A percentile compares a stretch with the other conserved stretches of the same genome.
Conservation (phyloP, 2,113 vertebrate species). For the Osmerus eperlanus region DNA sequence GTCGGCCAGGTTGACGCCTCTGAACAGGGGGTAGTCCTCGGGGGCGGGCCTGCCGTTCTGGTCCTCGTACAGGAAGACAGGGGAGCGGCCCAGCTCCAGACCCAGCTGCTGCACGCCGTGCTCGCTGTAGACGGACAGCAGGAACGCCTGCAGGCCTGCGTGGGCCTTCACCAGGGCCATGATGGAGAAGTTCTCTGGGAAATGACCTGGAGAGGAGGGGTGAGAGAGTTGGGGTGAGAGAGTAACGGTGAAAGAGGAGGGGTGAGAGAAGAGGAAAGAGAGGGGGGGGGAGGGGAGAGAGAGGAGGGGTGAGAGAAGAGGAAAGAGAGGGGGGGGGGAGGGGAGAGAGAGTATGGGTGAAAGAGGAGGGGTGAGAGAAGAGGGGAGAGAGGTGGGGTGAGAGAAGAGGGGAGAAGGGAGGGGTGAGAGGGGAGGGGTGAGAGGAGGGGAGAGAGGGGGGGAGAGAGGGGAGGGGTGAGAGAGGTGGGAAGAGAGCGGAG, state of each 20-base stretch:
- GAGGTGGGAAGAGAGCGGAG: background rate
- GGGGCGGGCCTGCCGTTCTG: slow-evolving; percentile 90
- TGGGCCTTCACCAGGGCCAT: slow-evolving; percentile 92
- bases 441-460: slow-evolving; percentile 5
- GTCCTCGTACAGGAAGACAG: slow-evolving; percentile 98
- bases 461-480: background rate
- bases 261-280: background rate
- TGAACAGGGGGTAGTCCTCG: slow-evolving; percentile 96
- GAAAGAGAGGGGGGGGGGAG: background rate
- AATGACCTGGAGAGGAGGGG: slow-evolving; percentile 74
- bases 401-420: slow-evolving; percentile 7
- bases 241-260: background rate
- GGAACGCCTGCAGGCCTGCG: slow-evolving; percentile 94
- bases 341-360: background rate
- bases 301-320: background rate
- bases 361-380: background rate
- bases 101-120: slow-evolving; percentile 98
- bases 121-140: slow-evolving; percentile 96
- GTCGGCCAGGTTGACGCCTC: slow-evolving; percentile 94
- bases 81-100: slow-evolving; percentile 91
- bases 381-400: slow-evolving; percentile 8
- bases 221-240: background rate
- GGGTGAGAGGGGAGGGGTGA: background rate
- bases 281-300: background rate
- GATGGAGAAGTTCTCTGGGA: slow-evolving; percentile 98